Percentiles rank a stretch among this genome's conserved stretches.
Evolutionary conservation across 2,113 vertebrate species (phyloP).

Genomic region (Spea multiplicata): DNA sequence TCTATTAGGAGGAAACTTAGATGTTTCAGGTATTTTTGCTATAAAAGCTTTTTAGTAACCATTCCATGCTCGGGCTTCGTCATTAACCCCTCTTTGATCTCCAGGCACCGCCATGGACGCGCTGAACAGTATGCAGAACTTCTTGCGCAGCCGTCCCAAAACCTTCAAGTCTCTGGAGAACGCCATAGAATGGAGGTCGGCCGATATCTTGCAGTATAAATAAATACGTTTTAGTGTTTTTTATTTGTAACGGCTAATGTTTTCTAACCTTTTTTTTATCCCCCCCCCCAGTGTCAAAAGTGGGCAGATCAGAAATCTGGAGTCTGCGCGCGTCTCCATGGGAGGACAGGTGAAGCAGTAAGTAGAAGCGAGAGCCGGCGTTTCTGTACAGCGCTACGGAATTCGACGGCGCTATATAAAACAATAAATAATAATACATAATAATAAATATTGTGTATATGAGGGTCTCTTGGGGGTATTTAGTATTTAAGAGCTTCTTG

Average conservation of each 20-base stretch:
- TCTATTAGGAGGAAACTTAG: too few species aligned
- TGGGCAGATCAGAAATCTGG: conserved; percentile 92
- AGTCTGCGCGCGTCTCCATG: conserved; percentile 96
- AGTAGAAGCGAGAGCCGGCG: conserved; percentile 50
- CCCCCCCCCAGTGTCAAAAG: conserved; percentile 83
- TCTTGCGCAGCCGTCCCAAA: conserved; percentile 94
- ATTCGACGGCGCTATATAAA: too few species aligned
- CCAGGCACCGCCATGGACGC: conserved; percentile 98
- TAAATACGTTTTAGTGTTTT: too few species aligned
- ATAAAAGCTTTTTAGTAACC: not conserved
- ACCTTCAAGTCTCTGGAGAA: conserved; percentile 95
- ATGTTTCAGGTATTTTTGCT: too few species aligned
- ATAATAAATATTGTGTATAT: too few species aligned
- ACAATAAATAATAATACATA: too few species aligned
- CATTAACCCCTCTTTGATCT: not conserved
- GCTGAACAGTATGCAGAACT: conserved; percentile 98
- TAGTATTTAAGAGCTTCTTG: too few species aligned
- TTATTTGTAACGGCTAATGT: too few species aligned
- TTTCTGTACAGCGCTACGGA: not conserved
- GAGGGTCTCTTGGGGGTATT: too few species aligned
- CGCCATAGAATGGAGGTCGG: conserved; percentile 96
- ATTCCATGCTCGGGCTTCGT: not conserved
- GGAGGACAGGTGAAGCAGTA: conserved; percentile 95
- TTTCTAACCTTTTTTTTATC: not conserved
- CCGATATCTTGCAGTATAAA: not conserved